Percentiles rank a stretch among this genome's conserved stretches.
These are phyloP conservation scores for Corticium candelabrum DNA, from an alignment of 37 sponge, comb jelly and placozoan genomes.

Conservation along the genomic window DNA sequence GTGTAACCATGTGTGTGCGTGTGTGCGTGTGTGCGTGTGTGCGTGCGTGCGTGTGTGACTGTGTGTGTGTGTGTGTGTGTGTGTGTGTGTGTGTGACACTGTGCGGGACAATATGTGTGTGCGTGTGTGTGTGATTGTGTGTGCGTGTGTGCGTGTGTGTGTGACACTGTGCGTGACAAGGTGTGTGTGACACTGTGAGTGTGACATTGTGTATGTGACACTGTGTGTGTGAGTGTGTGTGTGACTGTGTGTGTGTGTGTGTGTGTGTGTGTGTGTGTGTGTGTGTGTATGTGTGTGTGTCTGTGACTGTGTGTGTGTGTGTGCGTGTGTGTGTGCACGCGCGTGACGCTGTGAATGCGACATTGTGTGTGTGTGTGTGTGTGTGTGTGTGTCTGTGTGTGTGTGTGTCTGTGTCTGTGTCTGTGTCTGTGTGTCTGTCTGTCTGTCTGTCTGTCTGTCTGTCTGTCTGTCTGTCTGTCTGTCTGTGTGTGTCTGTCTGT, in stretches of 20 bases:
- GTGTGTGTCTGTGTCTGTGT: neutral
- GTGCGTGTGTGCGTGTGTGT: too few relatives aligned
- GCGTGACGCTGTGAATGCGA: neutral
- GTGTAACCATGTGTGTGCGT: too few relatives aligned
- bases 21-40: too few relatives aligned
- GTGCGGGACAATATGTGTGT: too few relatives aligned
- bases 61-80: too few relatives aligned
- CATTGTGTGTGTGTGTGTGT: too few relatives aligned
- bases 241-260: neutral
- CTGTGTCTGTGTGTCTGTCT: neutral
- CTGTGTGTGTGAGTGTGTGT: neutral
- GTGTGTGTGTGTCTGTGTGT: neutral
- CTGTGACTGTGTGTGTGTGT: neutral
- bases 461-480: neutral
- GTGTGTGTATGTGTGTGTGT: neutral
- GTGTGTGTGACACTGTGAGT: too few relatives aligned
- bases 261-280: constrained; percentile 5
- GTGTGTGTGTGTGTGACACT: too few relatives aligned
- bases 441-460: neutral
- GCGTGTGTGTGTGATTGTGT: too few relatives aligned
- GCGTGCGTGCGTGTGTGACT: too few relatives aligned
- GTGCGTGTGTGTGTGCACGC: neutral
- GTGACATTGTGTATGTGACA: neutral
- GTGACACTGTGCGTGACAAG: too few relatives aligned
- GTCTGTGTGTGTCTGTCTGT: too few relatives aligned